Evolutionary conservation across 35 echinoderm and acorn worm genomes (phyloP).

Genomic region (Anneissia japonica): DNA sequence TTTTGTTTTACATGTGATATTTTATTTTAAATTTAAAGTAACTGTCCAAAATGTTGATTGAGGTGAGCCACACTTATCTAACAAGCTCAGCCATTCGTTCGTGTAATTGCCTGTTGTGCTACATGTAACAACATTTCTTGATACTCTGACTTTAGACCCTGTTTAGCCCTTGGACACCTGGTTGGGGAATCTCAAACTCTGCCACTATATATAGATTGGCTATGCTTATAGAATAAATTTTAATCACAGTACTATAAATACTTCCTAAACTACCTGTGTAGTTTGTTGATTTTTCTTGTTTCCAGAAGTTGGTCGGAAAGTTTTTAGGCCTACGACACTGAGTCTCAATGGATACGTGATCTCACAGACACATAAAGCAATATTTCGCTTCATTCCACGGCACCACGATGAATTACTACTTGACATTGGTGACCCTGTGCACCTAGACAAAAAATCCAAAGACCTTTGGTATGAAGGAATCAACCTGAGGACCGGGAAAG

Average conservation of each 20-base stretch:
- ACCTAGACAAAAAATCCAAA: constrained; percentile 62
- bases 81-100: too few relatives aligned
- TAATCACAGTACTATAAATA: not conserved
- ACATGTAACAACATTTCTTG: too few relatives aligned
- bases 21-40: not conserved
- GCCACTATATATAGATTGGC: not conserved
- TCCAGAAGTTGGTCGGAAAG: constrained; percentile 51
- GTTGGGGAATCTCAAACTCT: not conserved
- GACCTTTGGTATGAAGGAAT: constrained; percentile 94
- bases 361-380: constrained; percentile 73
- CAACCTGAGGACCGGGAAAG: constrained; percentile 79
- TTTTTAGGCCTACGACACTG: constrained; percentile 79
- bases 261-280: not conserved
- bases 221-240: not conserved
- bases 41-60: too few relatives aligned
- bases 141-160: not conserved
- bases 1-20: too few relatives aligned
- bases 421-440: constrained; percentile 80
- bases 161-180: not conserved
- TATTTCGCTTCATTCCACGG: constrained; percentile 79
- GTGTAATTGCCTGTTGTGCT: too few relatives aligned
- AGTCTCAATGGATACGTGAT: constrained; percentile 86
- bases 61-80: too few relatives aligned
- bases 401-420: constrained; percentile 80
- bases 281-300: not conserved